A percentile compares a stretch with the other conserved stretches of the same genome.
Conservation (phyloP, 1,140 invertebrate genomes). For the Brachystomella parvula region DNA sequence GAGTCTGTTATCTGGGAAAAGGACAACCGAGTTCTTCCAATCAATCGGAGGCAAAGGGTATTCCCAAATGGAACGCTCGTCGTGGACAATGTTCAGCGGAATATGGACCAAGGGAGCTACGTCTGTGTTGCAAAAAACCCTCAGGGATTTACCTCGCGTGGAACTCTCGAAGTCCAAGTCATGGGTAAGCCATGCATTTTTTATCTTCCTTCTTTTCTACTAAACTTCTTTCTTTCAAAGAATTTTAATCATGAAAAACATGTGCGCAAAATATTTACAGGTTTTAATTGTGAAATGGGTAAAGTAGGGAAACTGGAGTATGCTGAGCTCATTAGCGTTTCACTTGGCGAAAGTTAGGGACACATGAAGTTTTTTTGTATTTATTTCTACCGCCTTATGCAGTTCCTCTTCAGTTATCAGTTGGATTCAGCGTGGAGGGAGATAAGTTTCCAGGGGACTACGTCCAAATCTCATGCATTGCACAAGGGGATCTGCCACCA, state of each 20-base stretch:
- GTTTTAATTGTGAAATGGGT: no score
- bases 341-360: no score
- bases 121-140: conserved; percentile 85
- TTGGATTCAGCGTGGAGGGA: conserved; percentile 1
- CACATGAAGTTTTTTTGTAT: no score
- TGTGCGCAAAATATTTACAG: conserved; percentile 14
- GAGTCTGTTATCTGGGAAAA: conserved; percentile 88
- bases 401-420: background rate
- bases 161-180: conserved; percentile 83
- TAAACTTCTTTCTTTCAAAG: no score
- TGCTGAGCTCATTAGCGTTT: no score
- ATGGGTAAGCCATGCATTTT: conserved; percentile 72
- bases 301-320: no score
- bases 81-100: conserved; percentile 84
- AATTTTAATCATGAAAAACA: conserved; percentile 8
- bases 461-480: conserved; percentile 28
- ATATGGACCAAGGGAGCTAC: conserved; percentile 86
- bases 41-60: conserved; percentile 90
- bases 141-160: conserved; percentile 76
- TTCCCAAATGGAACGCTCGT: conserved; percentile 88
- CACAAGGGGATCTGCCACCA: conserved; percentile 34
- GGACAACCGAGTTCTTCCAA: conserved; percentile 68
- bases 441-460: conserved; percentile 14
- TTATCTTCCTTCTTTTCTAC: background rate
- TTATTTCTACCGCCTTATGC: no score